Percentiles rank a stretch among this genome's conserved stretches.
Conservation (phyloP, 2,797 vertebrate genomes). For the Arvicola amphibius region DNA sequence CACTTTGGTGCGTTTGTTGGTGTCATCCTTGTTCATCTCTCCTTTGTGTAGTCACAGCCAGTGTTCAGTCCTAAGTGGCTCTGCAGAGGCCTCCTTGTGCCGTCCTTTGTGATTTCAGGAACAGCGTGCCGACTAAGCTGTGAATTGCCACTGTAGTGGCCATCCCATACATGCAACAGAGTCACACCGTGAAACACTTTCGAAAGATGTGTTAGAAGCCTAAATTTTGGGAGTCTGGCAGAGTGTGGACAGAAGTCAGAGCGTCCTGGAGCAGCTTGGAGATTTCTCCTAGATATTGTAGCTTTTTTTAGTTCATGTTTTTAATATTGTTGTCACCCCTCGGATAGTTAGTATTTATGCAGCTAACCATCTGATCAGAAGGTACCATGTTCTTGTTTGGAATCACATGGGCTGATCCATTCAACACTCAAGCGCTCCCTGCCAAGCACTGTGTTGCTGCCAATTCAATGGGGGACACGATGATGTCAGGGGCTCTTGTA, state of each 20-base stretch:
- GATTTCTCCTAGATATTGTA: background rate
- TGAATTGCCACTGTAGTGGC: background rate
- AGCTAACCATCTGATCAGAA: background rate
- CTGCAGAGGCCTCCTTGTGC: background rate
- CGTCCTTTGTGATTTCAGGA: background rate
- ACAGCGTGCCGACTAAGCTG: background rate
- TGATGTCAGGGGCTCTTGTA: background rate
- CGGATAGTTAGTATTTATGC: background rate
- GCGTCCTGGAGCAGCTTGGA: background rate
- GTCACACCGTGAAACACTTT: background rate
- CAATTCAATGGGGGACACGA: background rate
- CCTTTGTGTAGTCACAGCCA: background rate
- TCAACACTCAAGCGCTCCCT: background rate
- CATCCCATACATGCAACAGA: background rate
- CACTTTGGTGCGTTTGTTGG: background rate
- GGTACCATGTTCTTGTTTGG: background rate
- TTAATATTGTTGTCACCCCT: background rate
- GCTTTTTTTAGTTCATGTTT: background rate
- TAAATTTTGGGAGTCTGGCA: conserved; percentile 6
- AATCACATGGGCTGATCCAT: background rate
- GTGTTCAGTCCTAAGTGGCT: background rate
- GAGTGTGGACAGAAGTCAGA: background rate
- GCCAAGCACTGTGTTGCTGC: background rate
- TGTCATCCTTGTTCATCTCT: background rate
- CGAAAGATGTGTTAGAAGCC: background rate